A percentile compares a stretch with the other conserved stretches of the same genome.
Evolutionary conservation across 2,888 invertebrate genomes (phyloP).

Genomic region (Drosophila prolongata): DNA sequence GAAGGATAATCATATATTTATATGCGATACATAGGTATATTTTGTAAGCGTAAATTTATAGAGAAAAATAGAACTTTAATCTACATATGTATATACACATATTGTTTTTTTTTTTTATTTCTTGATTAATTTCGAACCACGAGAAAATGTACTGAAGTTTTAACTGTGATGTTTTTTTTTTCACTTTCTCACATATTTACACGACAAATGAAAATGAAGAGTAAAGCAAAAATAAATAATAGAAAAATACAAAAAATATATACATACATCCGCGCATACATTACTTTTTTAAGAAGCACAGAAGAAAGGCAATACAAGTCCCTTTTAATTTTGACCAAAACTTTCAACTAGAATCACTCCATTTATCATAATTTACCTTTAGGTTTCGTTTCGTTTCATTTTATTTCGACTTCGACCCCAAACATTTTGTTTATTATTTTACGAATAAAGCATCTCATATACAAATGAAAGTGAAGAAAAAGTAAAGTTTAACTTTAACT

Average conservation of each 20-base stretch:
- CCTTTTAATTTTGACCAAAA: slow-evolving; percentile 34
- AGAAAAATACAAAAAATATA: slow-evolving; percentile 21
- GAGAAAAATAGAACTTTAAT: slow-evolving; percentile 36
- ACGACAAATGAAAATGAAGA: slow-evolving; percentile 26
- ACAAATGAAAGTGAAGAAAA: neutral
- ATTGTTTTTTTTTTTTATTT: slow-evolving; percentile 34
- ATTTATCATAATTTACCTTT: slow-evolving; percentile 33
- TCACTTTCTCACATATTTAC: slow-evolving; percentile 75
- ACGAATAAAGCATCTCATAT: slow-evolving; percentile 69
- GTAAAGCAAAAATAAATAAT: slow-evolving; percentile 23
- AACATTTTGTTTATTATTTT: slow-evolving; percentile 30
- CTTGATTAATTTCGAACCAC: slow-evolving; percentile 56
- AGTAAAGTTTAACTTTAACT: slow-evolving; percentile 34
- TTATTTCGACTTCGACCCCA: neutral
- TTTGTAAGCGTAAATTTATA: slow-evolving; percentile 44
- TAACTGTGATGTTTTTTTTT: slow-evolving; percentile 84
- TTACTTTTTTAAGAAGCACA: slow-evolving; percentile 6
- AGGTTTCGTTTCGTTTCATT: slow-evolving; percentile 13
- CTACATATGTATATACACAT: slow-evolving; percentile 40
- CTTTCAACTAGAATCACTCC: slow-evolving; percentile 42
- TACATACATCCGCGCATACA: slow-evolving; percentile 9
- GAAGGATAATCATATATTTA: slow-evolving; percentile 11
- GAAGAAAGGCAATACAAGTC: slow-evolving; percentile 26
- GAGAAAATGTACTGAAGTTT: slow-evolving; percentile 84
- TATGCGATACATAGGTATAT: slow-evolving; percentile 24